phyloP scores from a whole-genome alignment of 2,888 invertebrate genomes.

The Dione vanillae region DNA sequence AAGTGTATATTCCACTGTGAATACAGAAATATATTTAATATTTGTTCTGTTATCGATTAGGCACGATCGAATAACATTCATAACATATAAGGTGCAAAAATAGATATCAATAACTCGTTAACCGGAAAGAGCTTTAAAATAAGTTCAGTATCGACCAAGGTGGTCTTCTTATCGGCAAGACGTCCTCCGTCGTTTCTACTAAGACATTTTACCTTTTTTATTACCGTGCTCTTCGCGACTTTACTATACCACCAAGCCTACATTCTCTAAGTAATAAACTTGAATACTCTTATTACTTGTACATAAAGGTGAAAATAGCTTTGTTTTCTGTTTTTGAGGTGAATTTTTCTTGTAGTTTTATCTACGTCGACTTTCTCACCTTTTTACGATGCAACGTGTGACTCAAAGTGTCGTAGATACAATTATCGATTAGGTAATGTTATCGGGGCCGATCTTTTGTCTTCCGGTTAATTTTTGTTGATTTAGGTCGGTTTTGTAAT shows the following conservation, averaged over 20 bases:
- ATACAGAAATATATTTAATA: not conserved
- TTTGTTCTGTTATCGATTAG: not conserved
- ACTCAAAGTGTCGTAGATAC: conserved; percentile 82
- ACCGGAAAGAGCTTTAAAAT: conserved; percentile 79
- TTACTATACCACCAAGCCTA: conserved; percentile 55
- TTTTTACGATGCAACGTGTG: conserved; percentile 82
- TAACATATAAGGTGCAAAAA: conserved; percentile 35
- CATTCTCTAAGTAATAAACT: conserved; percentile 28
- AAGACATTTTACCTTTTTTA: conserved; percentile 84
- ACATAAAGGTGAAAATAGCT: conserved; percentile 40
- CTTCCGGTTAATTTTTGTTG: conserved; percentile 81
- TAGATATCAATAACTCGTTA: conserved; percentile 54
- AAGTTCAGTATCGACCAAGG: conserved; percentile 70
- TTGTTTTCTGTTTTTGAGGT: conserved; percentile 12
- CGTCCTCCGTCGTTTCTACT: conserved; percentile 78
- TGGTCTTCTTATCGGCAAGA: conserved; percentile 79
- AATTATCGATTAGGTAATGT: conserved; percentile 84
- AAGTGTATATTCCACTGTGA: not conserved
- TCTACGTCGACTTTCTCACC: conserved; percentile 82
- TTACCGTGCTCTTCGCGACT: conserved; percentile 81
- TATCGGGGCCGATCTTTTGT: conserved; percentile 80
- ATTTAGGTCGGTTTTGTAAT: conserved; percentile 72
- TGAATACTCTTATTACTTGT: conserved; percentile 32
- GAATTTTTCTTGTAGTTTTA: conserved; percentile 66
- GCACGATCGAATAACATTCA: not conserved